Conservation (phyloP, 2,113 vertebrate species). For the Salvator merianae region DNA sequence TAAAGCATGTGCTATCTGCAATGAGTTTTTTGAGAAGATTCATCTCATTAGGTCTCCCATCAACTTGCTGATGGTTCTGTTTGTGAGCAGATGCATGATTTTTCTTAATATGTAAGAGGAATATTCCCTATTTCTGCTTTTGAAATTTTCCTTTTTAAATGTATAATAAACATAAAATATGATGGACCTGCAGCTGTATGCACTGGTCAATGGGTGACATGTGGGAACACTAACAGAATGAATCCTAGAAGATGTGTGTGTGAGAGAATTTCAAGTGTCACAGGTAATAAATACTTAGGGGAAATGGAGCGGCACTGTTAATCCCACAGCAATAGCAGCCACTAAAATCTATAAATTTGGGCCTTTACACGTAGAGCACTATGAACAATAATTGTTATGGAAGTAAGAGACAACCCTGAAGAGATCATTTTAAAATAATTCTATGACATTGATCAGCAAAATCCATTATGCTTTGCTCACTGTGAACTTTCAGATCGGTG, state of each 20-base stretch:
- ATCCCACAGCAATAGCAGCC: neutral
- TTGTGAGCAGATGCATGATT: too few species aligned
- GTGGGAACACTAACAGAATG: neutral
- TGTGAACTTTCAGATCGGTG: constrained; percentile 5
- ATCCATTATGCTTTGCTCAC: constrained; percentile 19
- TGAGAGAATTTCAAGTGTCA: neutral
- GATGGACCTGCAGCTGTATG: neutral
- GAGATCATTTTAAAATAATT: constrained; percentile 30
- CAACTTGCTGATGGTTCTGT: too few species aligned
- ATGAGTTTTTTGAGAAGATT: too few species aligned
- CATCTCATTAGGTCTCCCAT: too few species aligned
- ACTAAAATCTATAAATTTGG: neutral
- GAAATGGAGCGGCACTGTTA: neutral
- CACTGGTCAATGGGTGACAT: too few species aligned
- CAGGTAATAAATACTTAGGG: neutral
- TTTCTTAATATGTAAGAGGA: too few species aligned
- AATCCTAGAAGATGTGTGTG: neutral
- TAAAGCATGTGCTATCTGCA: too few species aligned
- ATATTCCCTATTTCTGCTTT: neutral
- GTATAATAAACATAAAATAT: neutral
- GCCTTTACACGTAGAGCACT: neutral
- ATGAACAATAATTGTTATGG: neutral
- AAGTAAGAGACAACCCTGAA: constrained; percentile 16
- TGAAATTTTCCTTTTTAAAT: neutral
- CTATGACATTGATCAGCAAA: constrained; percentile 15